Evolutionary conservation across 2,113 vertebrate genomes (phyloP), one percentile per base, ranked within the genome.

Genomic region (Cyphomyrus plagiostoma): DNA sequence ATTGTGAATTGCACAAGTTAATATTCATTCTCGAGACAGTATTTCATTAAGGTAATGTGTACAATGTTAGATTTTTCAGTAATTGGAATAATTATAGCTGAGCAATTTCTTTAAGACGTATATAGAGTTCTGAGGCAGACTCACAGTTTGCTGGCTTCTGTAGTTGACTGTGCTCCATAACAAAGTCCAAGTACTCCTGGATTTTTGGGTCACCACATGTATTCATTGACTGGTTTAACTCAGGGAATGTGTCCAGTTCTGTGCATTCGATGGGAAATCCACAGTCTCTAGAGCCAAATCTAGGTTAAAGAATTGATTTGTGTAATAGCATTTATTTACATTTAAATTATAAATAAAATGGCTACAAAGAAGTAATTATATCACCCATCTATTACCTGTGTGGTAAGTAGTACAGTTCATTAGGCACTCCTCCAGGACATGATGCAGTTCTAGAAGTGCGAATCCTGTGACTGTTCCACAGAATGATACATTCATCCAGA

Each of bases 401-500:
- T 35, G 70, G 70, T 77, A 77, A 35, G 26, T 77, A 77, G 70
- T 35, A 77, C 26, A 77, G 70, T 35, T 77, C 70, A 26, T 77
- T 77, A 35, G 70, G 70, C 70, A 77, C 70, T 77, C 70, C 70
- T 77, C 70, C 70, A 77, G 70, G 70, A 77, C 70, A 77, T 77
- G 70, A 35, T 50, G 49, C 49, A 50, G 49, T 50, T 50, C 13
- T 50, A 50, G 49, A 50, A 50, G 49, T 50, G 13, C 26, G 26
- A 35, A 74, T 74, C 66, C 26, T 77, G 70, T 77, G 70, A 35
- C 70, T 77, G 87, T 88, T 88, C 87, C 42, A 88, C 6, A 88
- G n/a, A 0, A 45, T 30, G 8, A 35, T 19, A 35, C 87, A 88
- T 50, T 92, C 91, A 90, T 90, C 89, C 84, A 91, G 52, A 86